Evolutionary conservation across 2,113 vertebrate genomes (phyloP), one percentile per base, ranked within the genome.

Genomic region (Tor tambroides): DNA sequence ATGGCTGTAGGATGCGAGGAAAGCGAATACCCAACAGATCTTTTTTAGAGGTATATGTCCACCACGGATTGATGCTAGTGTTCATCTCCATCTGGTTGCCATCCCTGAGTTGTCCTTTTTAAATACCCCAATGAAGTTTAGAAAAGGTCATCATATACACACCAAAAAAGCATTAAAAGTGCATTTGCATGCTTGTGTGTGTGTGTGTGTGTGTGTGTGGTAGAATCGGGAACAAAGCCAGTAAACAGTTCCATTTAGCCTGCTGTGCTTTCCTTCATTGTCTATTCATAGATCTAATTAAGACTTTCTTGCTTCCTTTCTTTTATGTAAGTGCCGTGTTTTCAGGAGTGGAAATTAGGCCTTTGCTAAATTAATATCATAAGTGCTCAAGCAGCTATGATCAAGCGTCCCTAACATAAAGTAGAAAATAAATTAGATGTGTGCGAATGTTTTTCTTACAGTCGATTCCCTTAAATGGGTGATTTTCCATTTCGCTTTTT

Each of bases 331-430:
- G 87, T 81, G 80, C 83, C 65, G 78, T 54, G 86, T 91, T 90
- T 89, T 87, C 87, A 89, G 76, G 81, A 90, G 89, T 30, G 61
- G 83, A 93, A 92, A 92, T 83, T 88, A 85, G 83, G 89, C 84
- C 89, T 75, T 78, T 3, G 83, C 43, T 91, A 91, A 94, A 94
- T 94, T 91, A 92, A 94, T 88, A 89, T 90, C 90, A 89, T 91
- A 91, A 94, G 94, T 88, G 91, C 90, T 94, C 89, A 90, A 90
- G 90, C 74, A 63, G 89, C 87, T 82, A 85, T 91, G 93, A 93
- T 94, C 91, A 92, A 94, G 91, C 93, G 89, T 92, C 90, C 90
- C n/a, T n/a, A n/a, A n/a, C n/a, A n/a, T n/a, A n/a, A n/a, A n/a
- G n/a, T n/a, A n/a, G n/a, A n/a, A n/a, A n/a, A n/a, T n/a, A n/a